phyloP scores from a whole-genome alignment of 2,113 vertebrate species.

The Platysteira castanea region DNA sequence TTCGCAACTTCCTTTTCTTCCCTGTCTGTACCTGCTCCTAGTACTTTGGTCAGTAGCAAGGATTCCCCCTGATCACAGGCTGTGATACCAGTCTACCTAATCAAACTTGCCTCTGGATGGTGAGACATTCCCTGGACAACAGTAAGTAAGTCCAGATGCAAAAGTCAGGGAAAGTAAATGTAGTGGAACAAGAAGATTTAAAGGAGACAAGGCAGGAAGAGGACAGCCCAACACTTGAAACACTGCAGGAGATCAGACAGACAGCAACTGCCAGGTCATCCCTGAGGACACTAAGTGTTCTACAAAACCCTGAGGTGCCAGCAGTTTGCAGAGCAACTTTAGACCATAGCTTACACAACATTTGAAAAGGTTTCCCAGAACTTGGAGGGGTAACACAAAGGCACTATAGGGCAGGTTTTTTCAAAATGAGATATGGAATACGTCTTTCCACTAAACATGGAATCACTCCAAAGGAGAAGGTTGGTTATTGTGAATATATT shows the following conservation, averaged over 20 bases:
- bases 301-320: not conserved
- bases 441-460: not conserved
- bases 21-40: not conserved
- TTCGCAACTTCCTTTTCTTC: not conserved
- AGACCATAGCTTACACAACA: not conserved
- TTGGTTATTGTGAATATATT: not conserved
- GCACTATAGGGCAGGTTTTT: not conserved
- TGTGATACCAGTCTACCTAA: not conserved
- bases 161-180: not conserved
- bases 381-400: not conserved
- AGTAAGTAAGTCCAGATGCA: not conserved
- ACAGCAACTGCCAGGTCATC: not conserved
- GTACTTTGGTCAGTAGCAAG: not conserved
- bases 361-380: not conserved
- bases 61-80: not conserved
- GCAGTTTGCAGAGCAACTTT: not conserved
- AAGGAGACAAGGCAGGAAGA: not conserved
- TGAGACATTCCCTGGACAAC: not conserved
- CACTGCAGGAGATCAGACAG: not conserved
- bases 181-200: not conserved
- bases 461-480: not conserved
- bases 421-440: not conserved
- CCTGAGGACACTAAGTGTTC: not conserved
- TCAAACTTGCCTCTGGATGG: not conserved
- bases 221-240: not conserved